Percentiles rank a stretch among this genome's conserved stretches.
Evolutionary conservation across 2,888 invertebrate genomes (phyloP).

Genomic region (Stegophylla sp.): DNA sequence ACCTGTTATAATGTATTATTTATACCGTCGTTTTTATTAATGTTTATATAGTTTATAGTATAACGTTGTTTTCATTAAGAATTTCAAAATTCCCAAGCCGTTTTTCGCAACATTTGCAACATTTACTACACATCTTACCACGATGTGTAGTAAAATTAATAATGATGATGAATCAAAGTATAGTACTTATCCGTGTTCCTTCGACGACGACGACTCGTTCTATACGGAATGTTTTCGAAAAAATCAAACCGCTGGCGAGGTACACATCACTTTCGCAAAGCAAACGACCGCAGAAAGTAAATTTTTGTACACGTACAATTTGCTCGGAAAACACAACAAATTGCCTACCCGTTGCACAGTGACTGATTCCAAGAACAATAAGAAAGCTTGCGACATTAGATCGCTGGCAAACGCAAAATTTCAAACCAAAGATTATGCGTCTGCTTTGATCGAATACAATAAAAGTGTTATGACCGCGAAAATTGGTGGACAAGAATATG

Average conservation of each 20-base stretch:
- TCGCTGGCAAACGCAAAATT: constrained; percentile 67
- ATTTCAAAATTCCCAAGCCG: no score
- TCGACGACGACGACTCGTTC: background rate
- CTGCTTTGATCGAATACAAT: constrained; percentile 71
- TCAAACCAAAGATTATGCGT: constrained; percentile 66
- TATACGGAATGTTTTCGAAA: constrained; percentile 16
- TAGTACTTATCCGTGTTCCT: background rate
- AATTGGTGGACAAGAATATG: constrained; percentile 69
- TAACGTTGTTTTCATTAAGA: no score
- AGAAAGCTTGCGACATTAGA: background rate
- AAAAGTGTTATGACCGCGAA: constrained; percentile 71
- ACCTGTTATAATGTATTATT: no score
- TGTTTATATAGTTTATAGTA: no score
- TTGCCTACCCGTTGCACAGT: background rate
- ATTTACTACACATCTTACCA: no score
- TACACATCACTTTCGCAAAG: constrained; percentile 19
- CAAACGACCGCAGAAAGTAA: background rate
- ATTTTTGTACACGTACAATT: constrained; percentile 24
- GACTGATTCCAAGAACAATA: background rate
- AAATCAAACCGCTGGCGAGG: background rate
- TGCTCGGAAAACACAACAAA: background rate
- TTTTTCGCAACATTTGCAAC: no score
- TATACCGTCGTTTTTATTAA: no score
- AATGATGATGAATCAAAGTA: background rate
- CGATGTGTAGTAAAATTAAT: background rate